Percentiles rank a stretch among this genome's conserved stretches.
phyloP scores from a whole-genome alignment of 1,140 invertebrate genomes.

The Drosophila busckii region DNA sequence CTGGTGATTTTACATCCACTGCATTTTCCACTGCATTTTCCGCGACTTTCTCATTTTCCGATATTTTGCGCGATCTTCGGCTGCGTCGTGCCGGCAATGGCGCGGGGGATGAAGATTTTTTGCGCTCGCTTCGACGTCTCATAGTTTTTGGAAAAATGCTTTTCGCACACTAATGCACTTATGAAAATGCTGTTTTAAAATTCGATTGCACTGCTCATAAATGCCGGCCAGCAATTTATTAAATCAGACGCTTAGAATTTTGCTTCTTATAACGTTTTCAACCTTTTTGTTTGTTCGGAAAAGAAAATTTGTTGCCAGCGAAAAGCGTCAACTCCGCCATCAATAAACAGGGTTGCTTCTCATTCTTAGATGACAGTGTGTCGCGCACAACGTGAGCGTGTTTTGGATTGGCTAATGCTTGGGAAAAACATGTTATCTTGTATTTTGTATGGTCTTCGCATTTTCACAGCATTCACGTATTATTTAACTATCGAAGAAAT shows the following conservation, averaged over 20 bases:
- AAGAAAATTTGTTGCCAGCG: constrained; percentile 49
- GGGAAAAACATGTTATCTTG: no score
- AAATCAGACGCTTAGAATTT: constrained; percentile 11
- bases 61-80: constrained; percentile 52
- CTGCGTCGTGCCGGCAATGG: constrained; percentile 63
- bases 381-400: no score
- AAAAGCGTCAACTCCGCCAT: constrained; percentile 71
- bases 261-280: constrained; percentile 15
- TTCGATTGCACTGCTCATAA: constrained; percentile 25
- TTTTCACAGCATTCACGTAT: no score
- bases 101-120: constrained; percentile 69
- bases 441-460: no score
- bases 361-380: no score
- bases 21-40: constrained; percentile 45
- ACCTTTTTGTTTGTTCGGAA: constrained; percentile 21
- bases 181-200: constrained; percentile 43
- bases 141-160: constrained; percentile 43
- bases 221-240: constrained; percentile 8
- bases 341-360: constrained; percentile 53
- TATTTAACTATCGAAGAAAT: no score
- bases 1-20: constrained; percentile 18
- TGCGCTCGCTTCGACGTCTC: constrained; percentile 73
- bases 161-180: constrained; percentile 17
- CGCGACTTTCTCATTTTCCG: constrained; percentile 54
- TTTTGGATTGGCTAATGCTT: no score